Conservation (phyloP, 2,797 vertebrate genomes). For the Acestrorhynchus altus region DNA sequence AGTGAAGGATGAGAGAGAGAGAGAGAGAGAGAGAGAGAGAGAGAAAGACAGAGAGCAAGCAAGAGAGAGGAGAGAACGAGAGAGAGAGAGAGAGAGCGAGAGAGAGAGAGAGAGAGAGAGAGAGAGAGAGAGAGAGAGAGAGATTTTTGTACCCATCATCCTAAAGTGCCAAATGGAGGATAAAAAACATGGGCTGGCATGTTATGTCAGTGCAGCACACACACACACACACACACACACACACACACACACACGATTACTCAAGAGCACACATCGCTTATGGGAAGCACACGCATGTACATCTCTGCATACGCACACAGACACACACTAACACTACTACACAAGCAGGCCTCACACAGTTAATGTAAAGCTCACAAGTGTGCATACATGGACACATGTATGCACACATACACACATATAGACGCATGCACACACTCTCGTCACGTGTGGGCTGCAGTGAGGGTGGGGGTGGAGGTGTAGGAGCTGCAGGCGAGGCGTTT, state of each 20-base stretch:
- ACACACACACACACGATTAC: too few species aligned
- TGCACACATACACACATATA: not conserved
- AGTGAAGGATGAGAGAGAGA: not conserved
- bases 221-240: too few species aligned
- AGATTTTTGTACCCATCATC: not conserved
- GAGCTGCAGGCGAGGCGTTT: conserved; percentile 52
- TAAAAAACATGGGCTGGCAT: conserved; percentile 13
- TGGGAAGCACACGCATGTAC: not conserved
- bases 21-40: not conserved
- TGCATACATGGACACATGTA: not conserved
- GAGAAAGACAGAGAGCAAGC: not conserved
- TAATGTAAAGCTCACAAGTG: not conserved
- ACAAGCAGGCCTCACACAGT: not conserved
- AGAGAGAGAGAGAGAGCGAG: not conserved
- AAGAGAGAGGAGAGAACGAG: not conserved
- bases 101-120: not conserved
- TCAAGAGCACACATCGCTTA: not conserved
- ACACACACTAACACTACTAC: not conserved
- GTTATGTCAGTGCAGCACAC: conserved; percentile 19
- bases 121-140: conserved; percentile 1
- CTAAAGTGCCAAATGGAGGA: conserved; percentile 11
- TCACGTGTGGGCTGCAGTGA: conserved; percentile 37
- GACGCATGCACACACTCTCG: conserved; percentile 23
- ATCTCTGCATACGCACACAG: not conserved
- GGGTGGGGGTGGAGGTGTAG: conserved; percentile 36